These are phyloP conservation scores for Vanacampus margaritifer DNA, from an alignment of 2,113 vertebrate genomes.

Conservation along the genomic window DNA sequence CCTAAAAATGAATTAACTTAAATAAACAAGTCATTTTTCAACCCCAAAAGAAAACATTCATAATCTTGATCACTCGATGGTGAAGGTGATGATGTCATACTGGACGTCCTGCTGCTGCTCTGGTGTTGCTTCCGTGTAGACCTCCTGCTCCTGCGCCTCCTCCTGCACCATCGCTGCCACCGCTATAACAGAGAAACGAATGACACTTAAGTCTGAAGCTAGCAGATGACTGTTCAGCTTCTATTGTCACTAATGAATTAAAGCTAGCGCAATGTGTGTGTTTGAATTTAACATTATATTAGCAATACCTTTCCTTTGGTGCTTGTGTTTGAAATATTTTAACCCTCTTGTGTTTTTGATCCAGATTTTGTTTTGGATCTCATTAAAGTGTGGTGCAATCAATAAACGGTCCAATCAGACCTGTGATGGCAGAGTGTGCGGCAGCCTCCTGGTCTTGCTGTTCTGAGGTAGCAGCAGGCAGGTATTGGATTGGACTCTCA, in stretches of 20 bases:
- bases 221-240: too few relatives aligned
- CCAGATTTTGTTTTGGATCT: neutral
- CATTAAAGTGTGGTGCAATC: neutral
- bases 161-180: conserved; percentile 88
- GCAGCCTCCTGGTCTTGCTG: conserved; percentile 88
- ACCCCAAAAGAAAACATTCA: conserved; percentile 29
- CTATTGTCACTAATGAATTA: too few relatives aligned
- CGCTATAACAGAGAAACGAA: conserved; percentile 57
- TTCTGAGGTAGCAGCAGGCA: conserved; percentile 84
- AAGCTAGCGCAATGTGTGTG: too few relatives aligned
- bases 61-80: conserved; percentile 67
- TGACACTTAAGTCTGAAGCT: neutral
- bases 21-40: conserved; percentile 10
- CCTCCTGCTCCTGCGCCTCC: conserved; percentile 58
- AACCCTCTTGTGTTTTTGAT: neutral
- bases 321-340: too few relatives aligned
- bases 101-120: conserved; percentile 87
- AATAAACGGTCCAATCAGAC: conserved; percentile 53
- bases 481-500: conserved; percentile 87
- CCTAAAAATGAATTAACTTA: conserved; percentile 8
- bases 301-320: too few relatives aligned
- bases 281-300: too few relatives aligned
- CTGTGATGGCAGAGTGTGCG: conserved; percentile 87
- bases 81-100: conserved; percentile 90
- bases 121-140: conserved; percentile 81